Base-by-base conservation (phyloP, 2,888 invertebrate species). In the Antheraea yamamai region DNA sequence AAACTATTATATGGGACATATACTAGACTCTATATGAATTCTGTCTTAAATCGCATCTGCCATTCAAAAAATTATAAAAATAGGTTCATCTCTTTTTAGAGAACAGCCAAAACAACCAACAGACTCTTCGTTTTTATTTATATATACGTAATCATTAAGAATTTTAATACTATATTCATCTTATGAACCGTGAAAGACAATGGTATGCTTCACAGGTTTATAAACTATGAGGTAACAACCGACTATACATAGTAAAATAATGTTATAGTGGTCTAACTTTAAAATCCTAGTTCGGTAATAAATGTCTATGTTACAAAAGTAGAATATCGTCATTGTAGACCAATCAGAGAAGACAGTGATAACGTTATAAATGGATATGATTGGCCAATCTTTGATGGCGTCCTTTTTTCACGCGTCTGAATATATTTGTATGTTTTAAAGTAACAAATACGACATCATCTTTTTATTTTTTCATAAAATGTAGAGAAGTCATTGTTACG, bases 161-260 rank as follows among this genome's bases (percentile, higher is more conserved):
- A 47, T 47, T 7, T 61, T 23, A 20, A 55, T 7, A 12, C 61
- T 10, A 23, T 61, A 23, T 20, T 3, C 23, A n/a, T 66, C 64
- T 20, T 61, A 26, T 30, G 26, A 86, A 82, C 81, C 35, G 30
- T 47, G 23, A 18, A 23, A 72, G 51, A 52, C 73, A 82, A 79
- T 84, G 84, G 83, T 84, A 77, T 79, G 81, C 83, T 82, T 83
- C 82, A 82, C 85, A 86, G 79, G 81, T 78, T 78, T 78, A 74
- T 72, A 77, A 83, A 78, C 77, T 77, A 79, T 79, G 79, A 74
- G 79, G 81, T 87, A 88, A 86, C 86, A 81, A 86, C 81, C 82
- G 82, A 83, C 81, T 30, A 30, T 4, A 14, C 7, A 23, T 16
- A 66, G 64, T 66, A 16, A 66, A 66, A 30, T 16, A 30, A 16